Conservation (phyloP, 2,888 invertebrate genomes). For the Limenitis camilla region DNA sequence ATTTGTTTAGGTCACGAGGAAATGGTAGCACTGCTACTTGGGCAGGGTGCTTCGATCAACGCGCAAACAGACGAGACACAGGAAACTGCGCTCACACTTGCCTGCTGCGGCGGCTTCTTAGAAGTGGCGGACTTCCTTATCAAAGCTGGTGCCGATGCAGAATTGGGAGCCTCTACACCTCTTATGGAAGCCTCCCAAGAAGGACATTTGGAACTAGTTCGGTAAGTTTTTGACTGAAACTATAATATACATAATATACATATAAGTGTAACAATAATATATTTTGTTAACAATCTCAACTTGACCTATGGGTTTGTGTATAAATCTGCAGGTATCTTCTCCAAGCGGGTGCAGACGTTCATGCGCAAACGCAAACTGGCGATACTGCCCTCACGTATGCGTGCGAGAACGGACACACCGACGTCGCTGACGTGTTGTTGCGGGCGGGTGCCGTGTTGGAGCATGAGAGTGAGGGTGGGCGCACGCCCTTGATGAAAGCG, state of each 20-base stretch:
- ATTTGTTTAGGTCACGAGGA: slow-evolving; percentile 88
- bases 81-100: slow-evolving; percentile 94
- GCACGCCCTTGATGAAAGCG: slow-evolving; percentile 99
- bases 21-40: slow-evolving; percentile 95
- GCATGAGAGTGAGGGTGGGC: slow-evolving; percentile 96
- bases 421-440: slow-evolving; percentile 94
- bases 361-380: slow-evolving; percentile 95
- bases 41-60: slow-evolving; percentile 96
- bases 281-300: too few species aligned
- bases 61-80: slow-evolving; percentile 99
- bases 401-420: slow-evolving; percentile 98
- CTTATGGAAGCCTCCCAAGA: slow-evolving; percentile 99
- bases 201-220: slow-evolving; percentile 94
- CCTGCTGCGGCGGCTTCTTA: slow-evolving; percentile 95
- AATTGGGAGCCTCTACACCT: slow-evolving; percentile 96
- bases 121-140: slow-evolving; percentile 95
- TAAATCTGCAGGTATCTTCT: slow-evolving; percentile 77
- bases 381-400: slow-evolving; percentile 98
- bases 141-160: slow-evolving; percentile 95
- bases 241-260: too few species aligned
- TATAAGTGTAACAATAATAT: too few species aligned
- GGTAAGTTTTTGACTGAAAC: slow-evolving; percentile 42
- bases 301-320: not conserved
- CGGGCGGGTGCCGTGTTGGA: slow-evolving; percentile 94
- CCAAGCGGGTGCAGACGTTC: slow-evolving; percentile 90